A percentile compares a stretch with the other conserved stretches of the same genome.
These are phyloP conservation scores for Cirrhinus molitorella DNA, from an alignment of 2,797 vertebrate genomes.

Conservation along the genomic window DNA sequence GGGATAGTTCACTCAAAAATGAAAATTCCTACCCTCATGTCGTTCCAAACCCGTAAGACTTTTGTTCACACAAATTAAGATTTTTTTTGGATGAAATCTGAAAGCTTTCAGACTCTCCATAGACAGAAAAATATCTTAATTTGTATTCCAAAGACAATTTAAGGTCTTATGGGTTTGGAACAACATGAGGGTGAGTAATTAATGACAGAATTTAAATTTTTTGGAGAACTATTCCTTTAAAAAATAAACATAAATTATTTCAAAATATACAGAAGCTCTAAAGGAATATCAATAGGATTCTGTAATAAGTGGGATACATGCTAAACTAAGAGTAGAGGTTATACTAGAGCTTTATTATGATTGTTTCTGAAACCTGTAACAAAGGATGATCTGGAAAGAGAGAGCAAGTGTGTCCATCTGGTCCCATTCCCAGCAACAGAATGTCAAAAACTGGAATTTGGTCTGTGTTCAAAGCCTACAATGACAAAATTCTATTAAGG, in stretches of 20 bases:
- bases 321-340: neutral
- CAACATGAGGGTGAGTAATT: too few relatives aligned
- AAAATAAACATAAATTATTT: constrained; percentile 13
- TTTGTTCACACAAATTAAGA: too few relatives aligned
- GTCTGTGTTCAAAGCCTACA: constrained; percentile 83
- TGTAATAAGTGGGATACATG: neutral
- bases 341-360: neutral
- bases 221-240: too few relatives aligned
- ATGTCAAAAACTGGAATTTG: constrained; percentile 87
- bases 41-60: too few relatives aligned
- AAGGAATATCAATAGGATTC: neutral
- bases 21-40: too few relatives aligned
- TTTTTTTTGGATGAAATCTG: too few relatives aligned
- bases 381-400: constrained; percentile 92
- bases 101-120: too few relatives aligned
- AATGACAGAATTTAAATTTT: too few relatives aligned
- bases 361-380: constrained; percentile 82
- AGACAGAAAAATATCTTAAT: too few relatives aligned
- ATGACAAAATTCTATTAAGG: constrained; percentile 8
- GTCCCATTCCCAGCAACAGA: constrained; percentile 90
- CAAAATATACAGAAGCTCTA: neutral
- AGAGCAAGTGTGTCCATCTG: constrained; percentile 94
- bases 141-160: too few relatives aligned
- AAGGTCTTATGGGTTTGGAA: too few relatives aligned
- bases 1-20: too few relatives aligned